Percentiles rank a stretch among this genome's conserved stretches.
These are phyloP conservation scores for Hemicordylus capensis DNA, from an alignment of 2,113 vertebrate genomes.

Conservation along the genomic window DNA sequence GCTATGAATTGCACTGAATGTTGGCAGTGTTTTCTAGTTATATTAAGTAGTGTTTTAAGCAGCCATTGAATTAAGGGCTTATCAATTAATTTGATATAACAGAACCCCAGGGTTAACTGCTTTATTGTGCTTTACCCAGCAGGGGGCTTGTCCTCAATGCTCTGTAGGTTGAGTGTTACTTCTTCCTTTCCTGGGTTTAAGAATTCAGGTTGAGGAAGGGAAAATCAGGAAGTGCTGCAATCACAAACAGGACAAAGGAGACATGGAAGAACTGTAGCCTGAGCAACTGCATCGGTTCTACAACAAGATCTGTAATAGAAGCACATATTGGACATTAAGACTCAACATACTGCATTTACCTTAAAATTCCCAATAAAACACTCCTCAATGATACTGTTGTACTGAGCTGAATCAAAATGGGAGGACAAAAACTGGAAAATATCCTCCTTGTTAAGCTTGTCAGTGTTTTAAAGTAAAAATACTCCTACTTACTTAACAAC, in stretches of 20 bases:
- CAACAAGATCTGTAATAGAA: too few relatives aligned
- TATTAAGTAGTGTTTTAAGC: background rate
- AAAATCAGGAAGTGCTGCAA: background rate
- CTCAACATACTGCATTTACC: background rate
- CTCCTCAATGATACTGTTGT: background rate
- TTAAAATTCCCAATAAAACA: background rate
- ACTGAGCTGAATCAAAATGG: background rate
- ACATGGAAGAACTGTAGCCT: background rate
- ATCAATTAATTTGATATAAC: background rate
- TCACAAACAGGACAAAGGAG: background rate
- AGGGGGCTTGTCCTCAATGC: constrained; percentile 10
- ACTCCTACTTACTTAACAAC: background rate
- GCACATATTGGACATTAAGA: background rate
- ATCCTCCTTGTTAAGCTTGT: background rate
- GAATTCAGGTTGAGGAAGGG: background rate
- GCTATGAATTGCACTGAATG: background rate
- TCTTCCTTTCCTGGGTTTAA: background rate
- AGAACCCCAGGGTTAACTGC: background rate
- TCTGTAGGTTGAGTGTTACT: background rate
- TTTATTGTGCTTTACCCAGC: constrained; percentile 16
- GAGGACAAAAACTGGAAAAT: background rate
- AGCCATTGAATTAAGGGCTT: background rate
- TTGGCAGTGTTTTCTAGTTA: background rate
- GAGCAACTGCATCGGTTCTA: too few relatives aligned
- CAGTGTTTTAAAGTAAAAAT: background rate